Base-by-base conservation (phyloP, 37 sponge, comb jelly and placozoan species). In the Ianthella basta region DNA sequence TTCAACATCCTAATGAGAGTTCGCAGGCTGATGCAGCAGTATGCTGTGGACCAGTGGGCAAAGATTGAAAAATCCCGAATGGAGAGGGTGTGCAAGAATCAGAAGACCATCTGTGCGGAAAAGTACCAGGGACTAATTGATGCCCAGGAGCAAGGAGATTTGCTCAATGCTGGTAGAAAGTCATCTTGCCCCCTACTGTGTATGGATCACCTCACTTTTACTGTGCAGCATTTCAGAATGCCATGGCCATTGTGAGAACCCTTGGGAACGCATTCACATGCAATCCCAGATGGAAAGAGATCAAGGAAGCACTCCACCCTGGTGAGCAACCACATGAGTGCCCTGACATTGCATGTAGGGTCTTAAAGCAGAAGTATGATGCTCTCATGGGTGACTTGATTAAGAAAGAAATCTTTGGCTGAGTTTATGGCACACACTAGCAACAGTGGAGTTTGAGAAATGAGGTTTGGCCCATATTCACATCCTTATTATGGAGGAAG, bases 391-490 rank as follows among this genome's bases (percentile, higher is more conserved):
- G 81, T 2, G 79, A 59, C 36, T 4, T 86, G 16, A 80, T 38
- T 1, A 56, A 59, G 20, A n/a, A 70, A 30, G 10, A 36, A 1
- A 23, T 57, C 3, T 56, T 86, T 15, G 79, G 86, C 10, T 2
- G 10, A 1, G 19, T 25, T 2, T 12, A n/a, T 10, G n/a, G 59
- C 63, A 2, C 4, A 56, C 20, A 8, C 50, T 24, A 5, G 2
- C 61, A 3, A 32, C 64, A 1, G 40, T 87, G 8, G 87, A 87
- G 55, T 85, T 15, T 6, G 84, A 83, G 64, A 88, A 85, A 56
- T 60, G 80, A n/a, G 85, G 89, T 15, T 80, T 88, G 8, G 81
- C 84, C 14, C 89, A 88, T 54, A 30, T 56, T 27, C 89, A 88
- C 61, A 30, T 63, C 24, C 65, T 63, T 13, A 24, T 29, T 10